phyloP scores from a whole-genome alignment of 2,113 vertebrate genomes.

The Lepus timidus region DNA sequence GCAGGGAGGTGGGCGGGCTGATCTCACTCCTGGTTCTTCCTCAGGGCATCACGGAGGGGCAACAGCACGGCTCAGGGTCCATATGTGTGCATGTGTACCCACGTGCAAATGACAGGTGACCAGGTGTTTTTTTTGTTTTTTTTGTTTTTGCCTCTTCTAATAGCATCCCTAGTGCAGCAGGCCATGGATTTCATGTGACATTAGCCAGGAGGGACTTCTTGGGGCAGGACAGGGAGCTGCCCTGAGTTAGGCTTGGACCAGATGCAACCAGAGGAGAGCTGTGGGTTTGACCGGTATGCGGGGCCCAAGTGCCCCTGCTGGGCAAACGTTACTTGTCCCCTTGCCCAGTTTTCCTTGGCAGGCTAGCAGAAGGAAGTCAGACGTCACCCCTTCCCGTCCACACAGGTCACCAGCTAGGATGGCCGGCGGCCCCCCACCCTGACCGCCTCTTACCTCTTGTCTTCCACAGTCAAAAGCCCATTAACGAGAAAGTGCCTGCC shows the following conservation, averaged over 20 bases:
- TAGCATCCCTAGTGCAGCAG: background rate
- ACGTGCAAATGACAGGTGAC: background rate
- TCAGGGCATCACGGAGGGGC: background rate
- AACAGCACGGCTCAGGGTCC: background rate
- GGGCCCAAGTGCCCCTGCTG: background rate
- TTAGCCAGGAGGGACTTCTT: background rate
- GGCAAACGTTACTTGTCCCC: background rate
- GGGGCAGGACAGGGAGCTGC: background rate
- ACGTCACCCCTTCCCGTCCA: background rate
- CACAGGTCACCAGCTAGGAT: background rate
- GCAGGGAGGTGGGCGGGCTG: background rate
- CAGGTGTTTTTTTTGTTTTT: too few species aligned
- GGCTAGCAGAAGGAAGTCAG: constrained; percentile 24
- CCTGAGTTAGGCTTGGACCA: background rate
- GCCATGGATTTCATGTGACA: background rate
- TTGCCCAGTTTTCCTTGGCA: background rate
- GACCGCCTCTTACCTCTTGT: constrained; percentile 81
- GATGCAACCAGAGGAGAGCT: background rate
- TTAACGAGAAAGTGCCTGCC: constrained; percentile 88
- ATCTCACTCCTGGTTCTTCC: background rate
- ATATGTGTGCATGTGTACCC: background rate
- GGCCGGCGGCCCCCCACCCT: constrained; percentile 1
- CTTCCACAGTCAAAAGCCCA: constrained; percentile 89
- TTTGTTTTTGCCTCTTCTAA: constrained; percentile 4
- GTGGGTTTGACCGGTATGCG: background rate